These are phyloP conservation scores for Pyrgus malvae DNA, from an alignment of 2,888 invertebrate species.

Conservation along the genomic window DNA sequence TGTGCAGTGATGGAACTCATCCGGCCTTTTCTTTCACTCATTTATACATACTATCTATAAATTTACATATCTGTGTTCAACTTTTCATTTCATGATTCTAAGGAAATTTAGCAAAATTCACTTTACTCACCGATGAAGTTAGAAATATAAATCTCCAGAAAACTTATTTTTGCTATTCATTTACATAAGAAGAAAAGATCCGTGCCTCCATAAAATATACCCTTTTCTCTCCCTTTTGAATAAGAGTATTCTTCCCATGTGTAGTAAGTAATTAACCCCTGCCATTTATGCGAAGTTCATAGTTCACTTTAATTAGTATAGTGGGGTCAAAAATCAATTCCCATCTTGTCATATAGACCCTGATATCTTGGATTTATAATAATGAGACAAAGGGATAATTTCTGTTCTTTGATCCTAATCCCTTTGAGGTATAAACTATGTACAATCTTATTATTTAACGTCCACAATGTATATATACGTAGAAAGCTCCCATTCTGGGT, in stretches of 20 bases:
- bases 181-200: background rate
- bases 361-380: background rate
- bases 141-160: too few relatives aligned
- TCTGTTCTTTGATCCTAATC: background rate
- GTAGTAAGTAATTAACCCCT: slow-evolving; percentile 1
- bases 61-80: too few relatives aligned
- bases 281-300: slow-evolving; percentile 1
- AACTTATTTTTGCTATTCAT: too few relatives aligned
- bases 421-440: slow-evolving; percentile 2
- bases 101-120: too few relatives aligned
- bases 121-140: too few relatives aligned
- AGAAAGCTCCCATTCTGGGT: background rate
- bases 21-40: too few relatives aligned
- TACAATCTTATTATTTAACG: background rate
- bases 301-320: background rate
- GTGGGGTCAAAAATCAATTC: background rate
- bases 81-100: too few relatives aligned
- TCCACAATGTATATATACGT: background rate
- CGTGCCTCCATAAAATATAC: background rate
- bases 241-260: too few relatives aligned
- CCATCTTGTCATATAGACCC: background rate
- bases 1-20: too few relatives aligned
- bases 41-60: too few relatives aligned
- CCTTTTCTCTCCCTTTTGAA: background rate
- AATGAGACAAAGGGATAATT: background rate